Percentiles rank a stretch among this genome's conserved stretches.
phyloP scores from a whole-genome alignment of 2,113 vertebrate species.

The Tapirus terrestris region DNA sequence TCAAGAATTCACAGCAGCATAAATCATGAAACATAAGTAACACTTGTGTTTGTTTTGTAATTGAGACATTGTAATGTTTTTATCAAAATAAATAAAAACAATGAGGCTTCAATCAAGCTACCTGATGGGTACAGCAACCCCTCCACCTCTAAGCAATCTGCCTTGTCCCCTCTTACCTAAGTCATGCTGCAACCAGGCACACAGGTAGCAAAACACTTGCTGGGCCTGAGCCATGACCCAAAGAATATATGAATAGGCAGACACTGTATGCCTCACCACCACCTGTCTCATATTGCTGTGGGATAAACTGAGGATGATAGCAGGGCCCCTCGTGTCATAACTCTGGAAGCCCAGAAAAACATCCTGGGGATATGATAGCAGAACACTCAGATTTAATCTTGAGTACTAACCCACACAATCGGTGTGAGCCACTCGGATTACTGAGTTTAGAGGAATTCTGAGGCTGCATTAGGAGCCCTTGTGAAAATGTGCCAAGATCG shows the following conservation, averaged over 20 bases:
- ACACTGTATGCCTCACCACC: background rate
- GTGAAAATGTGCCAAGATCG: background rate
- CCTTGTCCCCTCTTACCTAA: background rate
- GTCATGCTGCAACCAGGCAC: background rate
- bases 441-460: conserved; percentile 15
- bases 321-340: background rate
- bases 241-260: background rate
- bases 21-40: conserved; percentile 8
- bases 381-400: background rate
- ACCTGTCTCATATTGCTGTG: background rate
- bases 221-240: background rate
- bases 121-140: background rate
- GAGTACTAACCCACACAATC: background rate
- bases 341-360: background rate
- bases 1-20: conserved; percentile 47
- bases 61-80: conserved; percentile 15
- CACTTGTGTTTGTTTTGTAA: conserved; percentile 18
- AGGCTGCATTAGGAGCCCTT: background rate
- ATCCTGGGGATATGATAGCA: background rate
- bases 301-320: background rate
- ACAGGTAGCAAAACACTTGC: background rate
- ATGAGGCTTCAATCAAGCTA: background rate
- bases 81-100: conserved; percentile 30
- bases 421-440: background rate
- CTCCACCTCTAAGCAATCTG: background rate